Percentiles rank a stretch among this genome's conserved stretches.
These are phyloP conservation scores for Tor tambroides DNA, from an alignment of 2,113 vertebrate genomes.

Conservation along the genomic window DNA sequence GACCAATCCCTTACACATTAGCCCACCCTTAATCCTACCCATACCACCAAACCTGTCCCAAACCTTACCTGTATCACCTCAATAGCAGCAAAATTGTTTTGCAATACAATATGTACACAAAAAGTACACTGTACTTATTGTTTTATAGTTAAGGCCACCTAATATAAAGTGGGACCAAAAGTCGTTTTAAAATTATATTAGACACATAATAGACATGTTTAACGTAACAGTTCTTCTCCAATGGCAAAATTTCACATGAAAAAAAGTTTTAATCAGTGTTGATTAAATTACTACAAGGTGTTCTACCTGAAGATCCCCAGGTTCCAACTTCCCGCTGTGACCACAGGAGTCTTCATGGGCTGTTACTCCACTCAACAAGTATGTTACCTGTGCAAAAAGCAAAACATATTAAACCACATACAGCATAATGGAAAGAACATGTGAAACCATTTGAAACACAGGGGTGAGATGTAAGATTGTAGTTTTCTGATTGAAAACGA, in stretches of 20 bases:
- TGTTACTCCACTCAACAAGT: conserved; percentile 70
- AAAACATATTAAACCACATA: neutral
- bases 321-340: conserved; percentile 71
- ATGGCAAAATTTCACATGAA: too few relatives aligned
- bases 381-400: conserved; percentile 65
- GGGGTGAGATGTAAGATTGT: neutral
- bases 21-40: too few relatives aligned
- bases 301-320: conserved; percentile 80
- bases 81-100: too few relatives aligned
- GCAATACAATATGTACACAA: too few relatives aligned
- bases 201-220: neutral
- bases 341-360: conserved; percentile 82
- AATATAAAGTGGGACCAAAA: too few relatives aligned
- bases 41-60: too few relatives aligned
- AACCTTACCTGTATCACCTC: too few relatives aligned
- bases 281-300: neutral
- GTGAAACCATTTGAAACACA: neutral
- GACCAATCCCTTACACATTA: too few relatives aligned
- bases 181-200: neutral
- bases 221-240: too few relatives aligned
- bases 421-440: neutral
- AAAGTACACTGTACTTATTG: too few relatives aligned
- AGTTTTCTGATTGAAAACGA: neutral
- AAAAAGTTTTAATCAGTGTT: too few relatives aligned
- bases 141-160: too few relatives aligned